Conservation (phyloP, 2,888 invertebrate species). For the Ichneumoninae sp. region DNA sequence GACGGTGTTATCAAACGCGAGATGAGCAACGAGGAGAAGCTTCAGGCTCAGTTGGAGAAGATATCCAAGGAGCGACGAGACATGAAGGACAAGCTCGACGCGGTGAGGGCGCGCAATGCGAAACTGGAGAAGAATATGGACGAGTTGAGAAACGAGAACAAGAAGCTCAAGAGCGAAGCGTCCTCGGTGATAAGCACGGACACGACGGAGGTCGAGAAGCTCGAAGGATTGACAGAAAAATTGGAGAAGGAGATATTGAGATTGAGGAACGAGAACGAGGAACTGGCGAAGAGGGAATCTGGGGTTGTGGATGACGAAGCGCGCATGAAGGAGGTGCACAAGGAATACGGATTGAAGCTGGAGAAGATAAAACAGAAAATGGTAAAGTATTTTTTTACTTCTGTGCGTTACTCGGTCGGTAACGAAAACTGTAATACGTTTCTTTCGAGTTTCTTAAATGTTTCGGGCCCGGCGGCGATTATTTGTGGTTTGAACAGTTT, state of each 20-base stretch:
- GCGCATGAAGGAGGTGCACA: conserved; percentile 86
- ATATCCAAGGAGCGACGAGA: conserved; percentile 75
- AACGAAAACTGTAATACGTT: neutral
- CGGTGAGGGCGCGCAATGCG: conserved; percentile 72
- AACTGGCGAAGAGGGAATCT: conserved; percentile 75
- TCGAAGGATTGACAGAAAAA: conserved; percentile 68
- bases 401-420: neutral
- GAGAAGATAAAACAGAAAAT: conserved; percentile 92
- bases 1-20: conserved; percentile 69
- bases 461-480: neutral
- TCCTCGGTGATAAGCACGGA: conserved; percentile 23
- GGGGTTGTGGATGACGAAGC: conserved; percentile 73
- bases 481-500: too few species aligned
- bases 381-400: conserved; percentile 86
- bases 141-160: conserved; percentile 73
- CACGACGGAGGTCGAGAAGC: conserved; percentile 58
- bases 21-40: conserved; percentile 71
- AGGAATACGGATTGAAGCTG: conserved; percentile 90
- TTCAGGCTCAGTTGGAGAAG: conserved; percentile 72
- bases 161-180: conserved; percentile 68
- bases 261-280: conserved; percentile 57
- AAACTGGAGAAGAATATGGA: conserved; percentile 78
- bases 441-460: neutral
- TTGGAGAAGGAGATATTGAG: conserved; percentile 70
- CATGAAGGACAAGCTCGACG: conserved; percentile 76